Evolutionary conservation across 2,888 invertebrate species (phyloP).

Genomic region (Tenthredo amoena): DNA sequence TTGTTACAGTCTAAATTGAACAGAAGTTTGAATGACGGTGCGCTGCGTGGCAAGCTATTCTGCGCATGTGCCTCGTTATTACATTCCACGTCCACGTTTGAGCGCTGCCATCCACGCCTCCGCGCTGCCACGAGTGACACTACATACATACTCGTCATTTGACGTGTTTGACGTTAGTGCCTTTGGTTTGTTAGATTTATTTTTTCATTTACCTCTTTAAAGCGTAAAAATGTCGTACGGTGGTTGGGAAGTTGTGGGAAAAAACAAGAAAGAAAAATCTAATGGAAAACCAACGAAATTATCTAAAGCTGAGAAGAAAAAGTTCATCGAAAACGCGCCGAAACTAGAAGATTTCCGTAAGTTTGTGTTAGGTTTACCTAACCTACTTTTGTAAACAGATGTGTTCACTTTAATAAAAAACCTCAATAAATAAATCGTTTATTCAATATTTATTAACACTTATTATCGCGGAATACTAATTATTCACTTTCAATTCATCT

Average conservation of each 20-base stretch:
- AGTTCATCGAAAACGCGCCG: slow-evolving; percentile 82
- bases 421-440: not conserved
- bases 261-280: slow-evolving; percentile 82
- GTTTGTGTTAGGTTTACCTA: slow-evolving; percentile 71
- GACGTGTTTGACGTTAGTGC: slow-evolving; percentile 52
- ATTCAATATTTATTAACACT: not conserved
- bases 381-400: slow-evolving; percentile 55
- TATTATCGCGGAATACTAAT: not conserved
- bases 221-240: slow-evolving; percentile 71
- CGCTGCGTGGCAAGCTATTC: slow-evolving; percentile 32
- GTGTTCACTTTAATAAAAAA: slow-evolving; percentile 53
- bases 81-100: not conserved
- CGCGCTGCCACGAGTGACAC: slow-evolving; percentile 31
- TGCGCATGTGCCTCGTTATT: not conserved
- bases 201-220: slow-evolving; percentile 24
- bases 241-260: slow-evolving; percentile 79
- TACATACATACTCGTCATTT: slow-evolving; percentile 31
- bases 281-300: slow-evolving; percentile 79
- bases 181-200: slow-evolving; percentile 46
- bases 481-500: not conserved
- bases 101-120: slow-evolving; percentile 5
- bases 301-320: slow-evolving; percentile 82
- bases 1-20: not conserved
- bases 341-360: slow-evolving; percentile 89
- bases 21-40: slow-evolving; percentile 21